phyloP scores from a whole-genome alignment of 2,888 invertebrate genomes.

The Poecilobothrus nobilitatus region DNA sequence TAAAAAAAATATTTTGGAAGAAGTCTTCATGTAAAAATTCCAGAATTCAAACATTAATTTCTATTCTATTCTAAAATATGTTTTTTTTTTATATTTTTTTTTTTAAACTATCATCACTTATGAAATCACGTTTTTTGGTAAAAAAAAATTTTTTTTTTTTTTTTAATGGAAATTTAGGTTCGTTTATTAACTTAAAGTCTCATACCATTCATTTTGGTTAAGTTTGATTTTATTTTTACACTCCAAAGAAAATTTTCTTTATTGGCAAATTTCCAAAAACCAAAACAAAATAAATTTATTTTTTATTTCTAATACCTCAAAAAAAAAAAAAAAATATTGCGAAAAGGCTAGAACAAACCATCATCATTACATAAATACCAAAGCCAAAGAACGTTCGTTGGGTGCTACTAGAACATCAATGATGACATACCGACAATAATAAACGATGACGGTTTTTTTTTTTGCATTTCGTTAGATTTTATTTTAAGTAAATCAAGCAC shows the following conservation, averaged over 20 bases:
- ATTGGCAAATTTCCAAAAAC: conserved; percentile 5
- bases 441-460: background rate
- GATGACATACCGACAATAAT: background rate
- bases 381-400: background rate
- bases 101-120: background rate
- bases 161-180: too few relatives aligned
- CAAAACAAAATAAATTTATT: background rate
- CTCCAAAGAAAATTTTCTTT: background rate
- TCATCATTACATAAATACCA: background rate
- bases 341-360: background rate
- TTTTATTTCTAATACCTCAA: background rate
- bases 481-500: background rate
- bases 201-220: background rate
- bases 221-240: background rate
- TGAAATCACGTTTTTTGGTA: background rate
- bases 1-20: background rate
- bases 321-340: too few relatives aligned
- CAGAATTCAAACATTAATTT: background rate
- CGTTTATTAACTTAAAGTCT: background rate
- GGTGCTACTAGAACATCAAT: too few relatives aligned
- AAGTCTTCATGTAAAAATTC: background rate
- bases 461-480: too few relatives aligned
- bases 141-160: background rate
- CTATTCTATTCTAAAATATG: background rate
- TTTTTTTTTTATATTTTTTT: too few relatives aligned